Conservation (phyloP, 2,797 vertebrate genomes). For the Phrynocephalus forsythii region DNA sequence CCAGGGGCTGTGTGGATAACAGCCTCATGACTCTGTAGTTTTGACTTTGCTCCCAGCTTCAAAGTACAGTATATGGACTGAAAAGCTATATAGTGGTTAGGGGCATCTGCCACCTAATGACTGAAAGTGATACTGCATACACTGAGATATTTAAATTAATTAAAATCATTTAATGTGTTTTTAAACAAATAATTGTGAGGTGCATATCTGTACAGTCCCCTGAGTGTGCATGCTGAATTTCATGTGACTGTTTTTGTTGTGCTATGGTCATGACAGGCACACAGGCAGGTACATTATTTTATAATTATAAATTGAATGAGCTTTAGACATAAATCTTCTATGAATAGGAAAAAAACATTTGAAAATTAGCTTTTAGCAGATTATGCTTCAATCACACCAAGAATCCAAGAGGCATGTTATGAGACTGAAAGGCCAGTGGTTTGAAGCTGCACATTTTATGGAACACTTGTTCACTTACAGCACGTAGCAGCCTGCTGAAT, state of each 20-base stretch:
- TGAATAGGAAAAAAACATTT: slow-evolving; percentile 9
- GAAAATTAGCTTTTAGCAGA: not conserved
- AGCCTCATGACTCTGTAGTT: too few species aligned
- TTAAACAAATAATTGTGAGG: not conserved
- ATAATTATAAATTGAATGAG: not conserved
- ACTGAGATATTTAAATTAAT: not conserved
- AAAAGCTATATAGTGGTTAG: not conserved
- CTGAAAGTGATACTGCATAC: not conserved
- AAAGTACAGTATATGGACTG: too few species aligned
- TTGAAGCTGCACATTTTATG: rapidly evolving
- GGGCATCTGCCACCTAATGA: not conserved
- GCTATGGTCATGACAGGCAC: not conserved
- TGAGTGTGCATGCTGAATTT: not conserved
- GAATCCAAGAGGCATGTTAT: not conserved
- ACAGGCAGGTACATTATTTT: not conserved
- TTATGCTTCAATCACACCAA: not conserved
- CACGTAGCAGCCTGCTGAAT: not conserved
- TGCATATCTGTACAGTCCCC: not conserved
- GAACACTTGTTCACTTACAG: not conserved
- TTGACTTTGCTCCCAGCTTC: too few species aligned
- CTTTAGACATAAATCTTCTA: not conserved
- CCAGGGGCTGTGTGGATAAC: too few species aligned
- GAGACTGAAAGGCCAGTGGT: not conserved
- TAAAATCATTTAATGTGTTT: not conserved
- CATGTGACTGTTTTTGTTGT: not conserved